Base-by-base conservation (phyloP, 1,140 invertebrate genomes). In the Bombyx mandarina region DNA sequence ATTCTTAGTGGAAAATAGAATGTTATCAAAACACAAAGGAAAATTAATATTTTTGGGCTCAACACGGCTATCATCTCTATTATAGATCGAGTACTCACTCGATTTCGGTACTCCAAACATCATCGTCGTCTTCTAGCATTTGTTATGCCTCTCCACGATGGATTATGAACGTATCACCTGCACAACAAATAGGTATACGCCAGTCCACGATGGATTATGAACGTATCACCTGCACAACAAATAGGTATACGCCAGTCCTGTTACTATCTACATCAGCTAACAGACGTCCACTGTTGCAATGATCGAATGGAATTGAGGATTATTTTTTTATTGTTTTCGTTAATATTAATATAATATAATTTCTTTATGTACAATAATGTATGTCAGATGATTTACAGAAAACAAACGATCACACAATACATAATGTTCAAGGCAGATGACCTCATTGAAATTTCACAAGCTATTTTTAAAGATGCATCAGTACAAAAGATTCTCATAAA, bases 41-140 rank as follows among this genome's bases (percentile, higher is more conserved):
- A 22, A 43, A 46, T 8, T n/a, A 53, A 53, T 53, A 43, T 43
- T 43, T 6, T n/a, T n/a, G 9, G 0, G 43, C 42, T 43, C n/a
- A 53, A 43, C 35, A 22, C 12, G 18, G 8, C 9, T 43, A 44
- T 22, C 8, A 48, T 56, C 43, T 42, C 48, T 43, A 55, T 45
- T 12, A 45, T 52, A 57, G 42, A 51, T 56, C 63, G 66, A 70
- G 62, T 76, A 77, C 71, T 77, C 68, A 79, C 72, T 77, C 74
- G 66, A 79, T 77, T 52, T 73, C 67, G 8, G 69, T 60, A 65
- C 71, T 75, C 72, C 74, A 75, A 57, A 77, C 65, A 56, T 71
- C 65, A 35, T 73, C 67, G 44, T 75, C 72, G 48, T 72, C 58
- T 22, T 65, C 72, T 0, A 54, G n/a, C 45, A 56, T 56, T 56